Conservation (phyloP, 2,888 invertebrate species). For the Hydraecia micacea region DNA sequence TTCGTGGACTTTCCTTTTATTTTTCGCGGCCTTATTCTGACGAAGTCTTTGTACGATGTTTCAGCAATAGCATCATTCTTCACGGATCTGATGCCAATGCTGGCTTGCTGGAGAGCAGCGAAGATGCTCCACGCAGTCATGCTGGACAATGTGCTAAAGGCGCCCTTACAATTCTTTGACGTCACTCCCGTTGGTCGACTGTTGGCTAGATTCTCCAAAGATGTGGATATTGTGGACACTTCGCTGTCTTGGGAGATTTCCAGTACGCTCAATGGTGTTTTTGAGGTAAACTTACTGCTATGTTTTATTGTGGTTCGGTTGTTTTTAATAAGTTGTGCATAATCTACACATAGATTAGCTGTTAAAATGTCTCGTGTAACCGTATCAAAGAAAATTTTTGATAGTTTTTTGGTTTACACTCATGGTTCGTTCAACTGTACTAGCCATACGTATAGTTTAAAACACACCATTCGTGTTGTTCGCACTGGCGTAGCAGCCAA, state of each 20-base stretch:
- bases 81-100: constrained; percentile 92
- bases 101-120: constrained; percentile 93
- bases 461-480: neutral
- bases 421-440: neutral
- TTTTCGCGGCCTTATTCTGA: neutral
- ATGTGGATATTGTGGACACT: constrained; percentile 93
- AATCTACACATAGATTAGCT: neutral
- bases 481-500: neutral
- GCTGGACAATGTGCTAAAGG: constrained; percentile 91
- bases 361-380: neutral
- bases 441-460: neutral
- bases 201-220: constrained; percentile 93
- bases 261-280: constrained; percentile 92
- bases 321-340: neutral
- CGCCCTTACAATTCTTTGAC: constrained; percentile 94
- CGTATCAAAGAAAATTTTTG: neutral
- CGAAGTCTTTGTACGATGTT: constrained; percentile 76
- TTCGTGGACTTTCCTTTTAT: neutral
- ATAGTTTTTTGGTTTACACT: neutral
- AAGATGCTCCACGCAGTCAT: constrained; percentile 90
- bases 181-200: constrained; percentile 94
- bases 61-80: constrained; percentile 92
- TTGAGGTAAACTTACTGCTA: constrained; percentile 90
- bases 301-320: neutral
- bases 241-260: constrained; percentile 91